Evolutionary conservation across 2,113 vertebrate genomes (phyloP).

Genomic region (Tautogolabrus adspersus): DNA sequence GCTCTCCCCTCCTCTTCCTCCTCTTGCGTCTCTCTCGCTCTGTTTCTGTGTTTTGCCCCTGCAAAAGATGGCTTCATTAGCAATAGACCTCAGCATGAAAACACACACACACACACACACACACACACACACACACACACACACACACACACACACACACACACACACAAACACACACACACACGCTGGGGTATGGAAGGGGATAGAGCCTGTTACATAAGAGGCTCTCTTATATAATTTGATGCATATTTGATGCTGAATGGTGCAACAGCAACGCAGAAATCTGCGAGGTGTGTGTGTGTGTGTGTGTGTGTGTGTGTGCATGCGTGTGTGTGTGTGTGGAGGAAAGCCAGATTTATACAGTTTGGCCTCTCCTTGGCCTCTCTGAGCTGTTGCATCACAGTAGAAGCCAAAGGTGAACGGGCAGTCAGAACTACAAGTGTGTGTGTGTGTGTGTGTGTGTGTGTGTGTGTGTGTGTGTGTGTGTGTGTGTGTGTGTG

Average conservation of each 20-base stretch:
- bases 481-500: too few relatives aligned
- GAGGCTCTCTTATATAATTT: conserved; percentile 77
- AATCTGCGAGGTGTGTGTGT: conserved; percentile 25
- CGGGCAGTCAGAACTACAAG: neutral
- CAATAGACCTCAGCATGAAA: conserved; percentile 56
- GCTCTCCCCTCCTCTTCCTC: conserved; percentile 4
- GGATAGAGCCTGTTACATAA: conserved; percentile 76
- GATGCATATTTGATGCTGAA: conserved; percentile 80
- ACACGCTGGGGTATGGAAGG: conserved; percentile 34
- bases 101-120: conserved; percentile 38
- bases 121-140: conserved; percentile 35
- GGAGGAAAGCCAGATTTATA: conserved; percentile 36
- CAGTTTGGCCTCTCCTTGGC: conserved; percentile 27
- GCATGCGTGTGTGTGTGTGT: conserved; percentile 18
- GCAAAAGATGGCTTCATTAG: conserved; percentile 76
- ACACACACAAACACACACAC: too few relatives aligned
- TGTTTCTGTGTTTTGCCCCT: conserved; percentile 62
- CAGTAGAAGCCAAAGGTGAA: conserved; percentile 36
- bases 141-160: conserved; percentile 35
- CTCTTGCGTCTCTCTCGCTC: conserved; percentile 12
- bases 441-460: conserved; percentile 7
- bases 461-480: conserved; percentile 24
- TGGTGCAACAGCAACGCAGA: conserved; percentile 35
- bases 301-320: conserved; percentile 18
- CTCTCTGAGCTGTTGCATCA: conserved; percentile 52